Percentiles rank a stretch among this genome's conserved stretches.
Conservation (phyloP, 2,113 vertebrate species). For the western clawed frog (Xenopus tropicalis) region DNA sequence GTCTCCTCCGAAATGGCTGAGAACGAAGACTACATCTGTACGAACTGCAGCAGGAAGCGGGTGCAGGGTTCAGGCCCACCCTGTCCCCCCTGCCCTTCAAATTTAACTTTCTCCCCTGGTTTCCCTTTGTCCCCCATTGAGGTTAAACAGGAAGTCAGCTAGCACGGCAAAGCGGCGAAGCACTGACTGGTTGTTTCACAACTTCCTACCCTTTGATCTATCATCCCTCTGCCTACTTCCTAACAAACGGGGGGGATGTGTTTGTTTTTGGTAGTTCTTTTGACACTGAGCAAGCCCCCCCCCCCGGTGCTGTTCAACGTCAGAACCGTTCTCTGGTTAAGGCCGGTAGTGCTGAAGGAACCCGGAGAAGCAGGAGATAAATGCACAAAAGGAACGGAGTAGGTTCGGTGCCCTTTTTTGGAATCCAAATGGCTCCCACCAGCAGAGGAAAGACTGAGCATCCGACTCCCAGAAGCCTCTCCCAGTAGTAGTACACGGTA, state of each 20-base stretch:
- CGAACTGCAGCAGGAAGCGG: slow-evolving; percentile 83
- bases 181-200: slow-evolving; percentile 2
- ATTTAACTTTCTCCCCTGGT: slow-evolving; percentile 27
- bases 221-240: slow-evolving; percentile 1
- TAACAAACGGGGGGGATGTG: not conserved
- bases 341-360: not conserved
- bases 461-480: not conserved
- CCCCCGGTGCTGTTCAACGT: not conserved
- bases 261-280: slow-evolving; percentile 12
- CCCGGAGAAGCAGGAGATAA: not conserved
- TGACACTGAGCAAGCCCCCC: not conserved
- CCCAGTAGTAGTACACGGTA: not conserved
- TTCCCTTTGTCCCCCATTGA: slow-evolving; percentile 26
- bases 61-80: slow-evolving; percentile 46
- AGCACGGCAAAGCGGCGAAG: not conserved
- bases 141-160: slow-evolving; percentile 41
- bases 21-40: slow-evolving; percentile 96
- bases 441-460: not conserved
- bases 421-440: not conserved
- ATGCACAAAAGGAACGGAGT: not conserved
- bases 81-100: slow-evolving; percentile 7
- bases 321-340: not conserved
- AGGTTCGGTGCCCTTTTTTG: not conserved
- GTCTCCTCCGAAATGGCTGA: slow-evolving; percentile 97
- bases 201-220: not conserved